Percentiles rank a stretch among this genome's conserved stretches.
Evolutionary conservation across 2,888 invertebrate species (phyloP).

Genomic region (Maniola hyperantus): DNA sequence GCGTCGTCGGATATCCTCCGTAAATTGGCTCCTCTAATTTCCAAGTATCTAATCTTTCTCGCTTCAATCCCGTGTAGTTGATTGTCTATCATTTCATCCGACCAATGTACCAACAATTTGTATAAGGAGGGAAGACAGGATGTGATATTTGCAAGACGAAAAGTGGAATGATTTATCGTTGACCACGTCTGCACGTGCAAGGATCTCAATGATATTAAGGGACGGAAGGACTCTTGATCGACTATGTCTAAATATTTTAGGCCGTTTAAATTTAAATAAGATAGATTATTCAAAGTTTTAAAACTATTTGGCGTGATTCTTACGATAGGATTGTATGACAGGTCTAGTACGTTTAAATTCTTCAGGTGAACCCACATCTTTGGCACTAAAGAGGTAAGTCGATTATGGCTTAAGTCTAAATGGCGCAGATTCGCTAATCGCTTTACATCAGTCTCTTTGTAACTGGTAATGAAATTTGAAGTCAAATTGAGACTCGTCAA

Average conservation of each 20-base stretch:
- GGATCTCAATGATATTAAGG: slow-evolving; percentile 87
- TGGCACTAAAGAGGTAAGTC: slow-evolving; percentile 88
- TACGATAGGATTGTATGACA: slow-evolving; percentile 92
- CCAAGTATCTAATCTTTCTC: slow-evolving; percentile 89
- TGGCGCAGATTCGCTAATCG: slow-evolving; percentile 87
- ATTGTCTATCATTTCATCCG: slow-evolving; percentile 87
- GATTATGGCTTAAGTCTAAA: slow-evolving; percentile 90
- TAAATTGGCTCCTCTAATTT: slow-evolving; percentile 89
- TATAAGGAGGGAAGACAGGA: slow-evolving; percentile 88
- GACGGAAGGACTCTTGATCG: slow-evolving; percentile 88
- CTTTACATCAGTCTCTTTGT: slow-evolving; percentile 87
- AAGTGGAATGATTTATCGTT: slow-evolving; percentile 85
- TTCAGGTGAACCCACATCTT: slow-evolving; percentile 88
- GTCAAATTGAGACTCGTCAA: slow-evolving; percentile 91
- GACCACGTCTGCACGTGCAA: slow-evolving; percentile 89
- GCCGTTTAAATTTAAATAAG: slow-evolving; percentile 88
- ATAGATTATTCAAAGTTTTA: slow-evolving; percentile 86
- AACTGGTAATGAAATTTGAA: slow-evolving; percentile 88
- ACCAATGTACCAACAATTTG: slow-evolving; percentile 89
- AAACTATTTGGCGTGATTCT: slow-evolving; percentile 88
- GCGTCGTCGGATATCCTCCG: slow-evolving; percentile 89
- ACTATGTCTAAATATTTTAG: slow-evolving; percentile 88
- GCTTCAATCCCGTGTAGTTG: slow-evolving; percentile 90
- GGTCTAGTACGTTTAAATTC: slow-evolving; percentile 88
- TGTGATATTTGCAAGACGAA: slow-evolving; percentile 87